Base-by-base conservation (phyloP, 2,888 invertebrate genomes). In the Oconnorella tubifera region DNA sequence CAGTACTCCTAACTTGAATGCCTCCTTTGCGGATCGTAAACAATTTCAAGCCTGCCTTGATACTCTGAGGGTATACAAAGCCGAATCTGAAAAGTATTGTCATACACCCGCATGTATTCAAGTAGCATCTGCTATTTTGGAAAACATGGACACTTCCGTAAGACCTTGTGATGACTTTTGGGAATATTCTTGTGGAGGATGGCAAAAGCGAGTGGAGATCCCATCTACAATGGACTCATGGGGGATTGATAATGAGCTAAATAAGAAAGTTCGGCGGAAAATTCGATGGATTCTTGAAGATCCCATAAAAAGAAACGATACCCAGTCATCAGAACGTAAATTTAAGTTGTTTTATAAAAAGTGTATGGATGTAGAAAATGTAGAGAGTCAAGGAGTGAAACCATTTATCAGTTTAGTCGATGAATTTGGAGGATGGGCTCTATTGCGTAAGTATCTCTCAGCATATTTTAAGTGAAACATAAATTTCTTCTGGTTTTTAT, bases 111-210 rank as follows among this genome's bases (percentile, higher is more conserved):
- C 23, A 23, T 58, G 59, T 28, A 48, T 58, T 28, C 25, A 33
- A 28, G 40, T 56, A 31, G 56, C 62, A 1, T 56, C 55, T 27
- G 40, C 27, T 25, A 31, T 62, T 33, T 31, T 40, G 19, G n/a
- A 51, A 33, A 56, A 57, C 29, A 91, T 92, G 90, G 90, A 92
- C 78, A 85, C 85, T 55, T 84, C 85, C 0, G 88, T 87, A 0
- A 88, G 90, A 79, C 91, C 92, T 0, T 92, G 92, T 80, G 86
- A 86, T 32, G 89, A 92, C 79, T 92, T 92, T 83, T 91, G 90
- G 82, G 87, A 88, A 73, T 92, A 88, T 80, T 91, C 92, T 19
- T 92, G 92, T 77, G 71, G 71, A 10, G 68, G 69, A 2, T 71
- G 68, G 65, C 51, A 67, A 19, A 57, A 32, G 3, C 25, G 49